Conservation (phyloP, 2,888 invertebrate species). For the Lycophotia porphyrea region DNA sequence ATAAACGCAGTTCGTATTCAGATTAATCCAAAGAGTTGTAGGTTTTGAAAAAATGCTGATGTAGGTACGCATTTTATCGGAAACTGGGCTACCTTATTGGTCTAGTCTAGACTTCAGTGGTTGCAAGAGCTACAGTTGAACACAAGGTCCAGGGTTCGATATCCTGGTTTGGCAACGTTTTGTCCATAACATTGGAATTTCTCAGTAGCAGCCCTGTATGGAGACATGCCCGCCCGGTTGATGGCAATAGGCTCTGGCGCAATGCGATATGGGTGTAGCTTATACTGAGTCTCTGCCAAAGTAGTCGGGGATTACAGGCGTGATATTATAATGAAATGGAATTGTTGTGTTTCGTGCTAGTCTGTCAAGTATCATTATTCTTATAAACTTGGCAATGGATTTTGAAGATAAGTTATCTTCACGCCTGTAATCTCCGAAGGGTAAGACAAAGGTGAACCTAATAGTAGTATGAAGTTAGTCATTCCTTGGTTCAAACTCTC, state of each 20-base stretch:
- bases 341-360: too few species aligned
- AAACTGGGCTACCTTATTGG: neutral
- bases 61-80: neutral
- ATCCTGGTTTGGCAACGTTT: neutral
- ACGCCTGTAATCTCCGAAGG: too few species aligned
- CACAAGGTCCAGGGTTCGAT: neutral
- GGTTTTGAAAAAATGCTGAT: neutral
- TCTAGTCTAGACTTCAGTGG: neutral
- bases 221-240: neutral
- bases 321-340: neutral
- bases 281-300: neutral
- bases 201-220: neutral
- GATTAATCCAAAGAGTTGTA: constrained; percentile 25
- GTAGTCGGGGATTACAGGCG: neutral
- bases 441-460: too few species aligned
- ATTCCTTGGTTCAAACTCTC: too few species aligned
- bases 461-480: too few species aligned
- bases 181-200: neutral
- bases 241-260: neutral
- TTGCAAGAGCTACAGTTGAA: neutral
- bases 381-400: too few species aligned
- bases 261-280: neutral
- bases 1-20: constrained; percentile 21
- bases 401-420: too few species aligned
- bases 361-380: too few species aligned